Percentiles rank a stretch among this genome's conserved stretches.
phyloP scores from a whole-genome alignment of 2,113 vertebrate genomes.

The Astur gentilis region DNA sequence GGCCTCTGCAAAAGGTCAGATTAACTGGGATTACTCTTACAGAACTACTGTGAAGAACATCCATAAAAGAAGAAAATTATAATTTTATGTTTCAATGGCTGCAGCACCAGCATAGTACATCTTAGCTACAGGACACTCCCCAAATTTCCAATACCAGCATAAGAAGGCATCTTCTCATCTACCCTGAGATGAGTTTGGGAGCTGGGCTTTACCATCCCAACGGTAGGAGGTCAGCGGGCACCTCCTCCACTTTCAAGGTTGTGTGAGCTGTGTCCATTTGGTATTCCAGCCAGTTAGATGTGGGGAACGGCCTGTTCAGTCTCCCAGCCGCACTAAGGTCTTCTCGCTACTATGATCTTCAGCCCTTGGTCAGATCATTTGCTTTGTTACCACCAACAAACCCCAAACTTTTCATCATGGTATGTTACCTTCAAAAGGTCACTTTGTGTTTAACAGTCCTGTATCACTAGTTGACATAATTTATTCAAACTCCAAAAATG shows the following conservation, averaged over 20 bases:
- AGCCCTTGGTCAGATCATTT: neutral
- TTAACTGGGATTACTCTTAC: neutral
- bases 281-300: neutral
- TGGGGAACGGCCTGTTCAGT: neutral
- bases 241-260: neutral
- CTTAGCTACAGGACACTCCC: neutral
- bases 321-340: neutral
- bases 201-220: neutral
- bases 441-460: neutral
- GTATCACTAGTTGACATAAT: neutral
- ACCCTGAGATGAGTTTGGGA: neutral
- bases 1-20: neutral
- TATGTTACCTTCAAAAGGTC: neutral
- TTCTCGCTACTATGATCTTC: neutral
- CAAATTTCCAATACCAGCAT: neutral
- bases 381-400: neutral
- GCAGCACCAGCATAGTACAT: accelerated
- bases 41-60: neutral
- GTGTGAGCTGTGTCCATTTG: accelerated
- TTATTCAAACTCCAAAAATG: neutral
- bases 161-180: neutral
- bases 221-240: neutral
- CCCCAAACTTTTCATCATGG: neutral
- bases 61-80: neutral
- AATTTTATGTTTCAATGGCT: neutral